Conservation (phyloP, 2,797 vertebrate species). For the Spinibarbus caldwelli region DNA sequence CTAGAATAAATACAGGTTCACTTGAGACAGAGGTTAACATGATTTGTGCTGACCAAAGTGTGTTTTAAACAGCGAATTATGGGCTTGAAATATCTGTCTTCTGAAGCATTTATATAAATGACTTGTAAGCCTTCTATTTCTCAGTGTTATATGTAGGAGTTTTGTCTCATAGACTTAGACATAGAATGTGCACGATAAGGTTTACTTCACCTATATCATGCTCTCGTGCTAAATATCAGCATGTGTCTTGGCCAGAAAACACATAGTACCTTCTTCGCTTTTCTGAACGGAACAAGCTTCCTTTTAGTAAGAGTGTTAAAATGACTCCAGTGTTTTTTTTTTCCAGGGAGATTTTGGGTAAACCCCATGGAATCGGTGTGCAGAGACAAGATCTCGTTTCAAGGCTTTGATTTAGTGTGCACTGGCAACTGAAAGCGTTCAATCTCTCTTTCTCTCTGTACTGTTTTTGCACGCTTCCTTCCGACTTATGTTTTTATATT, state of each 20-base stretch:
- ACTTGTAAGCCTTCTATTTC: not conserved
- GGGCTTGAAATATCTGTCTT: not conserved
- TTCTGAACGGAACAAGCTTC: conserved; percentile 40
- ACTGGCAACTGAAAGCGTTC: conserved; percentile 6
- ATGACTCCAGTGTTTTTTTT: conserved; percentile 46
- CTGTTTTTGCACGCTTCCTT: conserved; percentile 60
- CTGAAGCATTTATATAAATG: not conserved
- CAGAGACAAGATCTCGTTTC: conserved; percentile 34
- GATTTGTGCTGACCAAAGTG: conserved; percentile 8
- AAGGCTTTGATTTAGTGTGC: conserved; percentile 24
- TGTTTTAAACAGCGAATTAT: not conserved
- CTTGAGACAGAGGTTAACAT: not conserved
- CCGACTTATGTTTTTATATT: conserved; percentile 64
- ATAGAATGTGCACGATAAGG: not conserved
- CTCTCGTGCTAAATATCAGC: conserved; percentile 12
- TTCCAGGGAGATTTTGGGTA: conserved; percentile 18
- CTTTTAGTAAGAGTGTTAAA: conserved; percentile 43
- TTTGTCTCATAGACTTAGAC: not conserved
- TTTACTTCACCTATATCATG: not conserved
- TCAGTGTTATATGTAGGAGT: not conserved
- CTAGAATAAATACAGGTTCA: not conserved
- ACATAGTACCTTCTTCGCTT: conserved; percentile 12
- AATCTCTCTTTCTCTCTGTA: conserved; percentile 53
- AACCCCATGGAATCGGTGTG: conserved; percentile 33
- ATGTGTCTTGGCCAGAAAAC: conserved; percentile 18